A percentile compares a stretch with the other conserved stretches of the same genome.
These are phyloP conservation scores for Trichacis sp. DNA, from an alignment of 2,888 invertebrate genomes.

Conservation along the genomic window DNA sequence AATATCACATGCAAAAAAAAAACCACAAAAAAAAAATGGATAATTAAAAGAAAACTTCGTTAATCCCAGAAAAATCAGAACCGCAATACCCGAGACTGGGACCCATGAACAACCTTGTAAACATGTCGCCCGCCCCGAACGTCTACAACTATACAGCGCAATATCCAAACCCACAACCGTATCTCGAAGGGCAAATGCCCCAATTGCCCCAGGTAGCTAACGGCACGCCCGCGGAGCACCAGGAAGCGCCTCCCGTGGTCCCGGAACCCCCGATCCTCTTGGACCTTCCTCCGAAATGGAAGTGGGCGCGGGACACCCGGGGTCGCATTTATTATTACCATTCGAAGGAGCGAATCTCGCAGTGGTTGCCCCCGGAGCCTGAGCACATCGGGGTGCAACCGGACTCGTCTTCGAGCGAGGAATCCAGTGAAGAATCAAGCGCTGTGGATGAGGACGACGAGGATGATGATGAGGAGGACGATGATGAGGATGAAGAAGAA, in stretches of 20 bases:
- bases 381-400: constrained; percentile 65
- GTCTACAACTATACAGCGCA: no score
- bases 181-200: neutral
- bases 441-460: constrained; percentile 69
- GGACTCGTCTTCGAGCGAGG: constrained; percentile 66
- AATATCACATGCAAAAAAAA: no score
- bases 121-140: no score
- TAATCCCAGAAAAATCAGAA: no score
- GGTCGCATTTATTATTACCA: constrained; percentile 95
- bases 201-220: neutral
- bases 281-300: constrained; percentile 89
- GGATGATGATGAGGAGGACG: constrained; percentile 66
- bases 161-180: neutral
- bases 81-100: no score
- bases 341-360: constrained; percentile 79
- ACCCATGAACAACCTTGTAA: no score
- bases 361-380: constrained; percentile 79
- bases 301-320: constrained; percentile 82
- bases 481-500: constrained; percentile 52
- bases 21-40: no score
- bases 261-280: constrained; percentile 61
- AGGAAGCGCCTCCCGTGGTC: constrained; percentile 42
- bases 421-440: constrained; percentile 69
- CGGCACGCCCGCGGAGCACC: neutral
- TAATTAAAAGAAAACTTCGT: no score